Percentiles rank a stretch among this genome's conserved stretches.
phyloP scores from a whole-genome alignment of 2,797 vertebrate species.

The Staurois parvus region DNA sequence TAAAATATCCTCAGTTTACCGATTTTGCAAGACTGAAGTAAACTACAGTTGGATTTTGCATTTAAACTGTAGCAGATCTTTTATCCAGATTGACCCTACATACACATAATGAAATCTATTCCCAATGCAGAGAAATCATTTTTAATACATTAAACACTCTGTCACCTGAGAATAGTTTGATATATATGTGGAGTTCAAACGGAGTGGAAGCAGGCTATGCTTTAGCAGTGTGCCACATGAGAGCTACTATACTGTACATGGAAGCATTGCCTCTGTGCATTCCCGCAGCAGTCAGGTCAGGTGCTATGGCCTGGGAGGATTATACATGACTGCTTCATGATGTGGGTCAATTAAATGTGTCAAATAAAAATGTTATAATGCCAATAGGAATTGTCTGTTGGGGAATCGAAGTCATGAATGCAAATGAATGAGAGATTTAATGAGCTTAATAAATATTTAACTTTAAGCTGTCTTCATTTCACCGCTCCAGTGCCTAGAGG shows the following conservation, averaged over 20 bases:
- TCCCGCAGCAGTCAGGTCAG: neutral
- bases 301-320: neutral
- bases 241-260: neutral
- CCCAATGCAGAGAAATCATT: slow-evolving; percentile 13
- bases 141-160: slow-evolving; percentile 23
- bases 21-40: no score
- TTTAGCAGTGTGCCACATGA: neutral
- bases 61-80: no score
- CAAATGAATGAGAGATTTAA: slow-evolving; percentile 39
- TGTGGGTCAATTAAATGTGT: neutral
- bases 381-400: slow-evolving; percentile 25
- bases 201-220: neutral
- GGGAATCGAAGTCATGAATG: slow-evolving; percentile 17
- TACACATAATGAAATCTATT: slow-evolving; percentile 10
- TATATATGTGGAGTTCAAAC: slow-evolving; percentile 23
- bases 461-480: slow-evolving; percentile 28
- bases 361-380: neutral
- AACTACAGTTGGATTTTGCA: no score
- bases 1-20: neutral
- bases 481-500: slow-evolving; percentile 5
- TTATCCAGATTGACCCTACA: neutral
- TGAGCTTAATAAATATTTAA: slow-evolving; percentile 52
- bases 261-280: neutral
- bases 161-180: neutral
- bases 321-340: neutral